Conservation (phyloP, 1,140 invertebrate species). For the Solen grandis region DNA sequence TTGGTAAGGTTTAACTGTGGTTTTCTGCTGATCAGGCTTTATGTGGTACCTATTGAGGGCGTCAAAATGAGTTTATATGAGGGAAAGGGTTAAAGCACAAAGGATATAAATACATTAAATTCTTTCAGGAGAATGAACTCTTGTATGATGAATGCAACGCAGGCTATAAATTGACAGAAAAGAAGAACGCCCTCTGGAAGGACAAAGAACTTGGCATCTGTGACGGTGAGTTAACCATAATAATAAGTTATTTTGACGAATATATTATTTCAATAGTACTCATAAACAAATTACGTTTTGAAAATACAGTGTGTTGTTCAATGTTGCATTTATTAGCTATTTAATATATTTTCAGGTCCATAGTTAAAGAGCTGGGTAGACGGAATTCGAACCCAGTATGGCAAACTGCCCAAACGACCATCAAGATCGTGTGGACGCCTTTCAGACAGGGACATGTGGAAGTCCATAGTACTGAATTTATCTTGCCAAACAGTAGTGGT, state of each 20-base stretch:
- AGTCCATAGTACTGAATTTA: no score
- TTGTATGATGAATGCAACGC: no score
- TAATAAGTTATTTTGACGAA: slow-evolving; percentile 14
- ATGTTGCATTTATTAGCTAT: slow-evolving; percentile 3
- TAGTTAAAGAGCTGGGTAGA: slow-evolving; percentile 31
- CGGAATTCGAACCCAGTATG: slow-evolving; percentile 49
- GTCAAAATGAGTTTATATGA: no score
- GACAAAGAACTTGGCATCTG: slow-evolving; percentile 10
- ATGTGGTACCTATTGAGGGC: no score
- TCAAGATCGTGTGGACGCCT: slow-evolving; percentile 40
- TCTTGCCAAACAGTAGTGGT: no score
- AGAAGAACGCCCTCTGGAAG: slow-evolving; percentile 13
- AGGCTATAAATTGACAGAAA: slow-evolving; percentile 31
- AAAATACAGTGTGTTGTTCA: slow-evolving; percentile 1
- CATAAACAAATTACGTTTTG: no score
- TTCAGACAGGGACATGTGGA: slow-evolving; percentile 47
- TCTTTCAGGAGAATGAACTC: no score
- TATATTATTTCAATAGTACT: slow-evolving; percentile 20
- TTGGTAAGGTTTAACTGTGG: no score
- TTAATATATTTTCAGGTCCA: slow-evolving; percentile 33
- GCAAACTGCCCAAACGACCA: slow-evolving; percentile 47
- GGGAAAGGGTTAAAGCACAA: no score
- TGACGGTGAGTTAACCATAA: slow-evolving; percentile 30
- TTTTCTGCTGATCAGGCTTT: no score
- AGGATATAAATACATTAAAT: no score